A percentile compares a stretch with the other conserved stretches of the same genome.
These are phyloP conservation scores for Drosophila pruinosa DNA, from an alignment of 1,140 invertebrate species.

Conservation along the genomic window DNA sequence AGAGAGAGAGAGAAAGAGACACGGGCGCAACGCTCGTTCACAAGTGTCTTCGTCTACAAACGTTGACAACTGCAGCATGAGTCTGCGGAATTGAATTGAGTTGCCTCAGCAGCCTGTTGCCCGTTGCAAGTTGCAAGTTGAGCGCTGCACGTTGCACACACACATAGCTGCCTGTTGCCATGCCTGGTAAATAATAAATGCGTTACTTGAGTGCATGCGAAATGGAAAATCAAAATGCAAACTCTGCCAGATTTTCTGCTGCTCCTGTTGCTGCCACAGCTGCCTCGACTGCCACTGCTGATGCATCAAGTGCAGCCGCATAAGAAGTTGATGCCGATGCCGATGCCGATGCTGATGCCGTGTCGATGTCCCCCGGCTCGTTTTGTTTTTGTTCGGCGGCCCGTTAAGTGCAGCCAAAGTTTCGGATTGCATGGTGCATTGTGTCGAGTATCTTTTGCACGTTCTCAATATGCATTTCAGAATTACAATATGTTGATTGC, in stretches of 20 bases:
- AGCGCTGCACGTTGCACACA: constrained; percentile 6
- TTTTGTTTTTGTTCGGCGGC: constrained; percentile 64
- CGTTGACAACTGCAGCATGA: constrained; percentile 75
- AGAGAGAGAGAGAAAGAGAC: not conserved
- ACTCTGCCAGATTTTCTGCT: constrained; percentile 68
- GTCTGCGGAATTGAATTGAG: constrained; percentile 66
- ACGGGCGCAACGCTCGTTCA: constrained; percentile 24
- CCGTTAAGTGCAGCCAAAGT: constrained; percentile 69
- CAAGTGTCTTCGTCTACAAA: constrained; percentile 56
- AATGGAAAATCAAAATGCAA: constrained; percentile 79
- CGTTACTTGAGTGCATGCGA: constrained; percentile 76
- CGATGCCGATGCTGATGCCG: constrained; percentile 43
- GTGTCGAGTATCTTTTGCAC: constrained; percentile 66
- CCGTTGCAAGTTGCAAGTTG: constrained; percentile 1
- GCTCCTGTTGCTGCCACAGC: constrained; percentile 14
- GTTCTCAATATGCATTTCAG: constrained; percentile 79
- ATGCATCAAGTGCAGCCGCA: constrained; percentile 39
- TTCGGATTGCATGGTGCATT: constrained; percentile 49
- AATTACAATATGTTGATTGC: constrained; percentile 80
- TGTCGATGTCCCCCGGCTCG: constrained; percentile 50
- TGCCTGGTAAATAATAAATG: constrained; percentile 77
- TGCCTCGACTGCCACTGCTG: constrained; percentile 1
- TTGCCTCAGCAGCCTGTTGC: constrained; percentile 23
- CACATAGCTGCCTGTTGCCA: not conserved
- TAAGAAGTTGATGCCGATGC: constrained; percentile 33